Evolutionary conservation across 2,888 invertebrate species (phyloP).

Genomic region (Patella caerulea): DNA sequence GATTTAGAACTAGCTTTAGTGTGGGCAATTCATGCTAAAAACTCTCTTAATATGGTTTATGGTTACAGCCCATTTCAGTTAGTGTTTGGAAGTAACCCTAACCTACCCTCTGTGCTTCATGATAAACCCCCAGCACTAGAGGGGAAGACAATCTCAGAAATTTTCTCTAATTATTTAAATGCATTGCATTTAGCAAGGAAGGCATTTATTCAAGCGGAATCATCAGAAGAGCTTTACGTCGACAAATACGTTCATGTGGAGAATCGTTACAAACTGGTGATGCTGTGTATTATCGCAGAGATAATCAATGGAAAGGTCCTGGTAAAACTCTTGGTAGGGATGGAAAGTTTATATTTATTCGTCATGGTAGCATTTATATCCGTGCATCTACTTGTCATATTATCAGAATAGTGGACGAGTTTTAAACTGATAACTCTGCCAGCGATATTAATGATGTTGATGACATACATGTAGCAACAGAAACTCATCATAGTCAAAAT

Average conservation of each 20-base stretch:
- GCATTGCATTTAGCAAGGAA: too few relatives aligned
- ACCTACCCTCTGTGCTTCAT: conserved; percentile 22
- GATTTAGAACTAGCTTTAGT: conserved; percentile 13
- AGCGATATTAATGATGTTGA: too few relatives aligned
- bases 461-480: too few relatives aligned
- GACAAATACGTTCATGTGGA: conserved; percentile 23
- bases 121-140: conserved; percentile 23
- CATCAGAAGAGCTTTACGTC: conserved; percentile 25
- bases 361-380: conserved; percentile 24
- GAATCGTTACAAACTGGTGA: conserved; percentile 27
- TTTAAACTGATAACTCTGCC: too few relatives aligned
- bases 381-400: too few relatives aligned
- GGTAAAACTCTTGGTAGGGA: conserved; percentile 41
- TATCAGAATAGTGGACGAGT: too few relatives aligned
- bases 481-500: too few relatives aligned
- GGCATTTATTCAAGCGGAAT: background rate
- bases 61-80: conserved; percentile 28
- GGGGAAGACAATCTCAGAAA: conserved; percentile 22
- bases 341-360: conserved; percentile 33
- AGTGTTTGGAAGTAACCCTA: conserved; percentile 26
- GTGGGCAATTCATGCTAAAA: conserved; percentile 20
- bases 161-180: conserved; percentile 30
- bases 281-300: conserved; percentile 25
- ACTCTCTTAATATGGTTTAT: conserved; percentile 18
- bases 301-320: conserved; percentile 32